Evolutionary conservation across 2,888 invertebrate species (phyloP).

Genomic region (Augochlorella aurata): DNA sequence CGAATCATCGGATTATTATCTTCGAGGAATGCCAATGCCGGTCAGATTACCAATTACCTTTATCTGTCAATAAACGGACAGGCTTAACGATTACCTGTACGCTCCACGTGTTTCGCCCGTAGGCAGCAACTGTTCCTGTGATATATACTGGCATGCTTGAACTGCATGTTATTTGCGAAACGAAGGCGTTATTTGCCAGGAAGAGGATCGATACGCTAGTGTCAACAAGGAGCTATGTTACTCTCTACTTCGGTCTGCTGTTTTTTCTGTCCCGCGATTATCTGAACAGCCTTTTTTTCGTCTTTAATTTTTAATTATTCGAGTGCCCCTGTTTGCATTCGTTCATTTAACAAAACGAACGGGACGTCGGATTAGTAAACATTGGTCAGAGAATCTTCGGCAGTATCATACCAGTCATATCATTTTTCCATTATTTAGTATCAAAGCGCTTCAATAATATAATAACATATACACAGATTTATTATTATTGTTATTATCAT

Average conservation of each 20-base stretch:
- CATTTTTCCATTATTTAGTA: too few species aligned
- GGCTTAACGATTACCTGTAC: conserved; percentile 47
- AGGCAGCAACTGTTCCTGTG: conserved; percentile 47
- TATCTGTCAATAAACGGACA: conserved; percentile 57
- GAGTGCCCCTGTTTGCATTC: not conserved
- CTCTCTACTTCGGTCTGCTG: conserved; percentile 37
- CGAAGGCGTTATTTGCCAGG: conserved; percentile 58
- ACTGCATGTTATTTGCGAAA: conserved; percentile 53
- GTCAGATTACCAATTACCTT: conserved; percentile 60
- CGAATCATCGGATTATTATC: conserved; percentile 48
- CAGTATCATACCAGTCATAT: too few species aligned
- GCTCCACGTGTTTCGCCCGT: conserved; percentile 37
- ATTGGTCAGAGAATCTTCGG: too few species aligned
- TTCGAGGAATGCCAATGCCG: conserved; percentile 32
- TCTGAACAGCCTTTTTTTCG: not conserved
- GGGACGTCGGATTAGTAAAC: too few species aligned
- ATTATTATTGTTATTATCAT: too few species aligned
- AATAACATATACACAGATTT: too few species aligned
- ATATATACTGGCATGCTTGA: conserved; percentile 44
- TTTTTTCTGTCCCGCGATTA: conserved; percentile 5
- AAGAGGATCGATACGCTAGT: conserved; percentile 60
- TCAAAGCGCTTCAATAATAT: too few species aligned
- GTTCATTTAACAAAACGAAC: too few species aligned
- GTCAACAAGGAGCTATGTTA: conserved; percentile 55
- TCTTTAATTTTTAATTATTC: not conserved